Percentiles rank a stretch among this genome's conserved stretches.
phyloP scores from a whole-genome alignment of 2,888 invertebrate species.

The Pristionchus japonicus region DNA sequence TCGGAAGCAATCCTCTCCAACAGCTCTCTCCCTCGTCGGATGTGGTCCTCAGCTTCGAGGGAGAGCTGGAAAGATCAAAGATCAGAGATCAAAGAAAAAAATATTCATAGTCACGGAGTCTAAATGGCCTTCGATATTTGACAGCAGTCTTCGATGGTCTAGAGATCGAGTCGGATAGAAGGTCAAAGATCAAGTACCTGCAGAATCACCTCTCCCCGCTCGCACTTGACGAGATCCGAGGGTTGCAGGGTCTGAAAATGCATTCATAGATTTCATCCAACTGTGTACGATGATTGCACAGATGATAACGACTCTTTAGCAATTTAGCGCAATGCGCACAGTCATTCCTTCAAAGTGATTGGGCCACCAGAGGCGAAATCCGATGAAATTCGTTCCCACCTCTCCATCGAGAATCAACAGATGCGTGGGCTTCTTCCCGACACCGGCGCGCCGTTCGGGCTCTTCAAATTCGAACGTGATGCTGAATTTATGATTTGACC shows the following conservation, averaged over 20 bases:
- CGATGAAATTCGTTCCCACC: too few species aligned
- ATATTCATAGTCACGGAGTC: neutral
- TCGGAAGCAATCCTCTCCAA: slow-evolving; percentile 80
- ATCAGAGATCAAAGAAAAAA: slow-evolving; percentile 48
- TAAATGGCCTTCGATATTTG: too few species aligned
- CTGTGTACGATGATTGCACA: too few species aligned
- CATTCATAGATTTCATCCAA: too few species aligned
- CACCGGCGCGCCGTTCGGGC: slow-evolving; percentile 33
- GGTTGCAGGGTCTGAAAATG: slow-evolving; percentile 78
- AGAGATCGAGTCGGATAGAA: neutral
- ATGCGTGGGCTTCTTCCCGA: slow-evolving; percentile 36
- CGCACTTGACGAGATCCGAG: slow-evolving; percentile 80
- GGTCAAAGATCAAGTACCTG: slow-evolving; percentile 76
- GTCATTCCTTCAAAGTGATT: too few species aligned
- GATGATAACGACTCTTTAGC: neutral
- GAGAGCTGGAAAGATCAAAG: slow-evolving; percentile 76
- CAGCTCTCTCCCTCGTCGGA: slow-evolving; percentile 79
- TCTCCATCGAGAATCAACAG: slow-evolving; percentile 42
- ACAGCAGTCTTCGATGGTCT: too few species aligned
- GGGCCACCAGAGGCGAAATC: too few species aligned
- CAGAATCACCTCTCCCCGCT: slow-evolving; percentile 79
- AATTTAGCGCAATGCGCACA: too few species aligned
- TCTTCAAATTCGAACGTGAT: slow-evolving; percentile 44
- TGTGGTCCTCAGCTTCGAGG: slow-evolving; percentile 79
- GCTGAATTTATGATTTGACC: too few species aligned